Evolutionary conservation across 2,113 vertebrate genomes (phyloP).

Genomic region (Pionites leucogaster): DNA sequence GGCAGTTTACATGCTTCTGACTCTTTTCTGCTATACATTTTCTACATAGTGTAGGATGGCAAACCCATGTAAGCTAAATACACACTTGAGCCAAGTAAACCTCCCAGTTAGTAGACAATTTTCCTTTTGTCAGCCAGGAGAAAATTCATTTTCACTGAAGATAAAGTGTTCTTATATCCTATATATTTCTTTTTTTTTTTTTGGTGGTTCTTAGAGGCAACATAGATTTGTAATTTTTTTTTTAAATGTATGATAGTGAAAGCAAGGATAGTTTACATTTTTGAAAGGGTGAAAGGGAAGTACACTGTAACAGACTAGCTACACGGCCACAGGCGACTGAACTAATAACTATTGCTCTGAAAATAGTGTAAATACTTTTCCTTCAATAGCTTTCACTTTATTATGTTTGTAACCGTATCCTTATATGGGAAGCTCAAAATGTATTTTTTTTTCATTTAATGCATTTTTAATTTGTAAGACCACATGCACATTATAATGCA

Average conservation of each 20-base stretch:
- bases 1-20: conserved; percentile 62
- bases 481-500: neutral
- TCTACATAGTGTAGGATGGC: conserved; percentile 14
- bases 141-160: conserved; percentile 31
- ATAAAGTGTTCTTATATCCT: neutral
- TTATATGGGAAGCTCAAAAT: neutral
- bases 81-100: neutral
- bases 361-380: neutral
- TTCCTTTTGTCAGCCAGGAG: conserved; percentile 36
- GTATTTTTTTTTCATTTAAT: neutral
- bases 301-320: neutral
- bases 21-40: conserved; percentile 58
- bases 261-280: neutral
- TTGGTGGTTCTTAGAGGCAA: neutral
- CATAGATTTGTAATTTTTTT: neutral
- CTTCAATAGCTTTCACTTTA: neutral
- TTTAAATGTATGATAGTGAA: neutral
- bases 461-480: neutral
- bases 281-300: neutral
- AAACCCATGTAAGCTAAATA: conserved; percentile 32
- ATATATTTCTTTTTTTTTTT: neutral
- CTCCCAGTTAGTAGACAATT: conserved; percentile 25
- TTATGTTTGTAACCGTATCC: neutral
- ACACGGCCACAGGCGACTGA: neutral
- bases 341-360: neutral